phyloP scores from a whole-genome alignment of 1,140 invertebrate genomes.

The Pseudomyrmex pallidus region DNA sequence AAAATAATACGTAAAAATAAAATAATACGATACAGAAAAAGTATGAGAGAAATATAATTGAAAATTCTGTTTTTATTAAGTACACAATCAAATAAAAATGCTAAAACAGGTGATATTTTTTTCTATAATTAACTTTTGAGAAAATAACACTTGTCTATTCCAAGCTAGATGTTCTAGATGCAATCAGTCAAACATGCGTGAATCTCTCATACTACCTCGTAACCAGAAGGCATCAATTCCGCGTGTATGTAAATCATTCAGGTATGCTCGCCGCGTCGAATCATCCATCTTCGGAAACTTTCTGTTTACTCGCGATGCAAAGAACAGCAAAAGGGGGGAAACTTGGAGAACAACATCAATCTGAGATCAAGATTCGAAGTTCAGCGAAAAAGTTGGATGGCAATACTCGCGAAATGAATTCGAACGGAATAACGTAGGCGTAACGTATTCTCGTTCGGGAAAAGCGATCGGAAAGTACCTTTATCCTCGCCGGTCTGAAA shows the following conservation, averaged over 20 bases:
- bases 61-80: neutral
- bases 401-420: slow-evolving; percentile 51
- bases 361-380: slow-evolving; percentile 32
- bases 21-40: neutral
- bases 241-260: slow-evolving; percentile 35
- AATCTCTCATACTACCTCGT: slow-evolving; percentile 4
- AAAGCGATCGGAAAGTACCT: slow-evolving; percentile 23
- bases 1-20: no score
- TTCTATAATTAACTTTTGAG: no score
- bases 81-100: no score
- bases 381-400: slow-evolving; percentile 50
- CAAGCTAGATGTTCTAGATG: neutral
- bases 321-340: slow-evolving; percentile 27
- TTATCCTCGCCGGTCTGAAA: slow-evolving; percentile 37
- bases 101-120: no score
- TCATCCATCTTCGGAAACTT: slow-evolving; percentile 38
- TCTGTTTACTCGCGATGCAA: slow-evolving; percentile 34
- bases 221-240: slow-evolving; percentile 31
- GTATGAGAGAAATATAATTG: no score
- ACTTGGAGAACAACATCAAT: slow-evolving; percentile 42
- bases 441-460: slow-evolving; percentile 40
- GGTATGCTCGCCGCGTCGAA: slow-evolving; percentile 10
- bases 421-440: slow-evolving; percentile 49
- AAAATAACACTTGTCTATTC: neutral
- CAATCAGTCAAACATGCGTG: neutral